Evolutionary conservation across 2,113 vertebrate genomes (phyloP), one percentile per base, ranked within the genome.

Genomic region (Stigmatopora argus): DNA sequence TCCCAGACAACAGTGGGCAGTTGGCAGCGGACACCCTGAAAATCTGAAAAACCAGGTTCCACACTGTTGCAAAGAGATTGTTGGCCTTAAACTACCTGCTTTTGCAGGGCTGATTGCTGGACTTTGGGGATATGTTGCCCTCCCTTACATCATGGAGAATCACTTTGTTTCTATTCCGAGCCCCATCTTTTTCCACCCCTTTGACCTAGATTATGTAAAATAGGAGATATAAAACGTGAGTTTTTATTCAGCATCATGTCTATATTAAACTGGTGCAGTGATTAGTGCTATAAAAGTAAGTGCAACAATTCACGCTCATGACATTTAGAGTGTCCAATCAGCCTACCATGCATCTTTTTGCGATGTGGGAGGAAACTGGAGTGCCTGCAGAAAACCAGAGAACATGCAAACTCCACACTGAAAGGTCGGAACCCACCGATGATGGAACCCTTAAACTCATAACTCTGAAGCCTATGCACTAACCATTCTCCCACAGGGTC

Each of bases 101-200:
- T 82, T 71, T 75, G 11, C 5, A 70, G 57, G 71, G 77, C 74
- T 66, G 11, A 72, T 87, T 86, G 73, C 85, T 71, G 12, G 26
- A 62, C 72, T 77, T 74, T 81, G 78, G 70, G 64, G 73, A 80
- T 69, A 46, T 65, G 77, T 89, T 89, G 82, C 88, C 74, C 62
- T 26, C 56, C 58, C 11, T 89, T 89, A 85, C 88, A 87, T 89
- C 88, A 89, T 70, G 62, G 71, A 72, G 72, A 83, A 81, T 67
- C 73, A 69, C 85, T 88, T 88, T 89, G 84, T 88, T 85, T 85
- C 84, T 78, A 80, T 73, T 77, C 75, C 78, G 79, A 67, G 74
- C 34, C 69, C 75, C 60, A 35, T 71, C 80, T 83, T 78, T 73
- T 70, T 13, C 38, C 18, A 71, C 69, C 84, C 52, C 77, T 84